These are phyloP conservation scores for Eupleurogrammus muticus DNA, from an alignment of 2,797 vertebrate genomes.

Conservation along the genomic window DNA sequence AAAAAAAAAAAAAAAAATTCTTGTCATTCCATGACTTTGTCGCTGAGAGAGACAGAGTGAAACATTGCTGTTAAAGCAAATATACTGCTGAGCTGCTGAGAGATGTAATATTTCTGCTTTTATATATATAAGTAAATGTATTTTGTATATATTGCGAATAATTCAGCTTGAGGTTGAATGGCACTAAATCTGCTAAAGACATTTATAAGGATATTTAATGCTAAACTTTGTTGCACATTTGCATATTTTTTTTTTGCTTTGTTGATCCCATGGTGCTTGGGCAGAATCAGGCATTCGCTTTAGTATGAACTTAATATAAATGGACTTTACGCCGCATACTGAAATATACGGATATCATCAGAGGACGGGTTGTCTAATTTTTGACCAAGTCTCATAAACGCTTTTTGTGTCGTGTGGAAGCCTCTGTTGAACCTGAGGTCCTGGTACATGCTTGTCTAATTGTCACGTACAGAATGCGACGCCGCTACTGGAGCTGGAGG, in stretches of 20 bases:
- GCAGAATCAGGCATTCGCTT: conserved; percentile 28
- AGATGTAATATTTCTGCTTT: conserved; percentile 59
- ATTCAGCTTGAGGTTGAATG: conserved; percentile 46
- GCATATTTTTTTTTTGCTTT: conserved; percentile 33
- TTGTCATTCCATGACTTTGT: conserved; percentile 41
- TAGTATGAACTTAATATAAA: not conserved
- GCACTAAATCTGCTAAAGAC: conserved; percentile 18
- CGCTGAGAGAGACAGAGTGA: conserved; percentile 5
- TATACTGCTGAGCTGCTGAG: conserved; percentile 34
- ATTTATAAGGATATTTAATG: conserved; percentile 33
- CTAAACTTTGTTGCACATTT: conserved; percentile 63
- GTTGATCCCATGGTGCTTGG: conserved; percentile 32
- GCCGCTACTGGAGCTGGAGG: not conserved
- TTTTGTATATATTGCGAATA: conserved; percentile 58
- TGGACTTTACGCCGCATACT: not conserved
- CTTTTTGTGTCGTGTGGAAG: conserved; percentile 9
- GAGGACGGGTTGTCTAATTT: conserved; percentile 37
- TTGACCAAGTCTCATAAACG: not conserved
- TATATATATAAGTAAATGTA: conserved; percentile 22
- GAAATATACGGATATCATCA: conserved; percentile 7
- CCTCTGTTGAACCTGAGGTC: conserved; percentile 24
- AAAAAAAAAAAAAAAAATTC: conserved; percentile 28
- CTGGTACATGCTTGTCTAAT: conserved; percentile 27
- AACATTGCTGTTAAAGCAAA: conserved; percentile 27
- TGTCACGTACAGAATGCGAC: not conserved